Percentiles rank a stretch among this genome's conserved stretches.
Evolutionary conservation across 2,797 vertebrate species (phyloP).

Genomic region (Microctenopoma stevenorrisi): DNA sequence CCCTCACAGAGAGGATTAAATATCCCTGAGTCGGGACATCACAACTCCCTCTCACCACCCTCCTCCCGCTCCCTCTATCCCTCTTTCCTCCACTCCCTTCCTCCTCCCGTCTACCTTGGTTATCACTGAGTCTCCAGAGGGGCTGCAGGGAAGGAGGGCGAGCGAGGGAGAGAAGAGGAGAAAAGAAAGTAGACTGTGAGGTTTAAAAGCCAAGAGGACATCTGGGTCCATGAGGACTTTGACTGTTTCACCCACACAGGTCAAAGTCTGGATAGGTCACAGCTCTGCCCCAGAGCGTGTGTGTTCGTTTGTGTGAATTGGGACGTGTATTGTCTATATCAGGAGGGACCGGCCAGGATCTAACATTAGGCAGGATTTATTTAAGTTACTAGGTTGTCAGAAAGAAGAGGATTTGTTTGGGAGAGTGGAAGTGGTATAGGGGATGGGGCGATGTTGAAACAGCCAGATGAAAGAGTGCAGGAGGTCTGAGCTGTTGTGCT

Average conservation of each 20-base stretch:
- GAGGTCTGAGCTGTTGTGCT: constrained; percentile 73
- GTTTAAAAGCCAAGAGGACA: constrained; percentile 65
- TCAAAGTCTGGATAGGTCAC: constrained; percentile 65
- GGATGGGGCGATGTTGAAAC: constrained; percentile 63
- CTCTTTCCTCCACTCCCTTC: constrained; percentile 74
- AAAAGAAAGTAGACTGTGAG: constrained; percentile 45
- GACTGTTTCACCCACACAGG: constrained; percentile 68
- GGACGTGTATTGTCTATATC: constrained; percentile 39
- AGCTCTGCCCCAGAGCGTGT: constrained; percentile 26
- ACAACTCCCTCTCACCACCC: constrained; percentile 65
- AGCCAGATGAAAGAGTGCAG: constrained; percentile 72
- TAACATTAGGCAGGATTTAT: constrained; percentile 63
- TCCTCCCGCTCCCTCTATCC: constrained; percentile 40
- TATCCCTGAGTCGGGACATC: constrained; percentile 86
- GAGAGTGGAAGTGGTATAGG: constrained; percentile 43
- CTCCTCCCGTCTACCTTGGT: constrained; percentile 75
- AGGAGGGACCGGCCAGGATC: constrained; percentile 37
- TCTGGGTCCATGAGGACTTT: constrained; percentile 60
- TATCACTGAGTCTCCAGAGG: constrained; percentile 80
- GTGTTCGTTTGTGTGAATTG: constrained; percentile 22
- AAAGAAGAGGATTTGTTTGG: constrained; percentile 71
- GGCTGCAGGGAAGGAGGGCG: constrained; percentile 57
- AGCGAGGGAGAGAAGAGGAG: constrained; percentile 49
- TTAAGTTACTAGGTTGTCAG: constrained; percentile 55
- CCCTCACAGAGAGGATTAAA: constrained; percentile 84